Conservation (phyloP, 2,797 vertebrate species). For the Halcyon leucocephala region DNA sequence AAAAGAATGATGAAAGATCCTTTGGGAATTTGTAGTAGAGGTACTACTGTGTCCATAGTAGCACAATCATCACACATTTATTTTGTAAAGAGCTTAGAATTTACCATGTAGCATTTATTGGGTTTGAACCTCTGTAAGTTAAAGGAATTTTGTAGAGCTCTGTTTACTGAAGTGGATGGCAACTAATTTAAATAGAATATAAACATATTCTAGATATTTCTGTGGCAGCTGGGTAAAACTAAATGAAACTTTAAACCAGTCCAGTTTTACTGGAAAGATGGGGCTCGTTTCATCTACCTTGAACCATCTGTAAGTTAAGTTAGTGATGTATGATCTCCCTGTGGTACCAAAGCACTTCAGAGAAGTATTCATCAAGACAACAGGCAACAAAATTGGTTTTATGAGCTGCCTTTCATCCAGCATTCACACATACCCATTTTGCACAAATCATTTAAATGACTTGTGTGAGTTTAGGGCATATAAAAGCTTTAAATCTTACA, state of each 20-base stretch:
- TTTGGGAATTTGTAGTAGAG: neutral
- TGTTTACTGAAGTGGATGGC: neutral
- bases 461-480: neutral
- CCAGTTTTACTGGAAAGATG: neutral
- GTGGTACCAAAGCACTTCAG: neutral
- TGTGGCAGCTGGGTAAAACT: neutral
- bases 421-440: neutral
- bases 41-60: neutral
- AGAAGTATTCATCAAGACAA: neutral
- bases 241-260: neutral
- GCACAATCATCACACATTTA: neutral
- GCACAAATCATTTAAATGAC: neutral
- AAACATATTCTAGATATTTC: neutral
- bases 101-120: neutral
- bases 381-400: neutral
- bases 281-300: neutral
- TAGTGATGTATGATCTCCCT: neutral
- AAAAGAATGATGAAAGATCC: neutral
- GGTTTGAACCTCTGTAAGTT: neutral
- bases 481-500: neutral
- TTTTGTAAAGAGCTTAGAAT: neutral
- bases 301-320: neutral
- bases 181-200: neutral
- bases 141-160: neutral
- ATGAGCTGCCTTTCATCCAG: neutral